Evolutionary conservation across 2,888 invertebrate species (phyloP).

Genomic region (Andrena bucephala): DNA sequence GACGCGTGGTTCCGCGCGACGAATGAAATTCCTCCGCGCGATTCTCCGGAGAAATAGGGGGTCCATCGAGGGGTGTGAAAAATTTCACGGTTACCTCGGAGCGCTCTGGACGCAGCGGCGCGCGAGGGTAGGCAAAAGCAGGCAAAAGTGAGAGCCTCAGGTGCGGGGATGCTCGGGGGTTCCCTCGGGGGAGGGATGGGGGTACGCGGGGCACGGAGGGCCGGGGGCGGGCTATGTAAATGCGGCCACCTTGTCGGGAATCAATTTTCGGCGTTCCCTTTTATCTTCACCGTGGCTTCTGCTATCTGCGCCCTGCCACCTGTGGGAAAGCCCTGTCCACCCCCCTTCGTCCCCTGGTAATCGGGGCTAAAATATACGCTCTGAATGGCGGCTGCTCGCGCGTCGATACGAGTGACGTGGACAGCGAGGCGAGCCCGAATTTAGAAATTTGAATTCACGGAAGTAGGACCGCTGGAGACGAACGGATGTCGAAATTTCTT

Average conservation of each 20-base stretch:
- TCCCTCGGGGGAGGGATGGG: neutral
- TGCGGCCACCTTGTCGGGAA: slow-evolving; percentile 77
- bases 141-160: slow-evolving; percentile 34
- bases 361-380: neutral
- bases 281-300: slow-evolving; percentile 58
- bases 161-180: slow-evolving; percentile 30
- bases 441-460: too few species aligned
- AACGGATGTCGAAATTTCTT: too few species aligned
- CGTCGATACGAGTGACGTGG: too few species aligned
- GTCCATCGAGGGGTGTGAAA: too few species aligned
- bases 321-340: slow-evolving; percentile 45
- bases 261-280: slow-evolving; percentile 78
- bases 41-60: neutral
- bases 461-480: too few species aligned
- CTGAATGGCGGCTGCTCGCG: too few species aligned
- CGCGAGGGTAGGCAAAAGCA: slow-evolving; percentile 35
- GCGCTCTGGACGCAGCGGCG: slow-evolving; percentile 17
- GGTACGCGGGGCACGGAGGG: neutral
- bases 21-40: neutral
- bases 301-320: slow-evolving; percentile 47
- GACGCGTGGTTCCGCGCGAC: neutral
- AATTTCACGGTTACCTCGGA: neutral
- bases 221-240: slow-evolving; percentile 71
- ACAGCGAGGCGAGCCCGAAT: too few species aligned
- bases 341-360: neutral